Evolutionary conservation across 2,797 vertebrate species (phyloP).

Genomic region (Hypotaenidia okinawae): DNA sequence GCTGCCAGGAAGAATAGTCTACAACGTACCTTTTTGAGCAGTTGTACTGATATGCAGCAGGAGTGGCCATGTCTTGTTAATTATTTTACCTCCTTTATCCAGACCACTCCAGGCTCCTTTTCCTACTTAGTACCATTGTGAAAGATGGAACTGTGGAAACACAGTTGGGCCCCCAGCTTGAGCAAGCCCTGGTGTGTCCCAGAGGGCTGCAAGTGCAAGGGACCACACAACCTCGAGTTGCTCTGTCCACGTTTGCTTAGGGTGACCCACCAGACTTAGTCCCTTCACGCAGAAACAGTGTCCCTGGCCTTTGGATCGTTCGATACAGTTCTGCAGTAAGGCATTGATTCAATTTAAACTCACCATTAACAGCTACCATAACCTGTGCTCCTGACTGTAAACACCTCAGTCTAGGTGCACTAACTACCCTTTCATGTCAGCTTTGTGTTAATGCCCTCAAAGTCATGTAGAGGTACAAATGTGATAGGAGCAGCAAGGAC

Average conservation of each 20-base stretch:
- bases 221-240: neutral
- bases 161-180: neutral
- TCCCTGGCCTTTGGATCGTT: neutral
- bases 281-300: neutral
- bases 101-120: neutral
- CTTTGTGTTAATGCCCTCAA: neutral
- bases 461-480: neutral
- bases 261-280: neutral
- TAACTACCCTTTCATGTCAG: neutral
- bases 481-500: neutral
- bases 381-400: neutral
- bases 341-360: neutral
- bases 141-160: neutral
- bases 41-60: neutral
- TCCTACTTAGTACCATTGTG: neutral
- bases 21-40: neutral
- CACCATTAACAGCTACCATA: rapidly evolving
- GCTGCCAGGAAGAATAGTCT: neutral
- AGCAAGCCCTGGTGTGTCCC: neutral
- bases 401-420: neutral
- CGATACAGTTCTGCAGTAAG: neutral
- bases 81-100: neutral
- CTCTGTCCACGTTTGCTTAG: rapidly evolving
- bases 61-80: neutral
- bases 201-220: neutral